Evolutionary conservation across 2,797 vertebrate genomes (phyloP).

Genomic region (Chiloscyllium punctatum): DNA sequence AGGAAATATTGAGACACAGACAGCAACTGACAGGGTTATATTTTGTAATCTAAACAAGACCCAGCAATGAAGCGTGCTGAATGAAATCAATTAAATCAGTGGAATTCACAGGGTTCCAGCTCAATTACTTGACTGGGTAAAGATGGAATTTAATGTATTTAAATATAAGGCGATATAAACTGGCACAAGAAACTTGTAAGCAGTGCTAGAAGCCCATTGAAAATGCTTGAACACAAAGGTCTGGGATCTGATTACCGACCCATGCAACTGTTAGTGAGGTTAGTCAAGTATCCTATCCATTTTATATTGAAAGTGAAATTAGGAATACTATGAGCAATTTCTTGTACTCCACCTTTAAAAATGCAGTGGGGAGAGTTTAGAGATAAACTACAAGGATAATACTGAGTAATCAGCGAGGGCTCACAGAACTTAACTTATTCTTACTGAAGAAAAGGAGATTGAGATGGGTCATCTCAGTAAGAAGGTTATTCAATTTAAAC

Average conservation of each 20-base stretch:
- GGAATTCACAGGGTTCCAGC: background rate
- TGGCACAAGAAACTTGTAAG: background rate
- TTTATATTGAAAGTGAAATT: background rate
- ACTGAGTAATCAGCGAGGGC: background rate
- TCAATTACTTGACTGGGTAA: background rate
- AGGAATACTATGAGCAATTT: background rate
- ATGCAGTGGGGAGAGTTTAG: background rate
- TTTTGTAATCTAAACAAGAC: background rate
- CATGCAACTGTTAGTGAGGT: background rate
- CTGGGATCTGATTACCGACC: background rate
- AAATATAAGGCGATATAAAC: background rate
- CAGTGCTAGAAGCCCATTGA: background rate
- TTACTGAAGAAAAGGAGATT: background rate
- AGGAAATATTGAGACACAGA: background rate
- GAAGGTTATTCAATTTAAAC: constrained; percentile 25
- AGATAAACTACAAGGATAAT: background rate
- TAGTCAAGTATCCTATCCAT: too few species aligned
- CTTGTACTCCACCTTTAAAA: background rate
- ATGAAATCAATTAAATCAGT: background rate
- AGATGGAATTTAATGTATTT: background rate
- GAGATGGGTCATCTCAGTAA: background rate
- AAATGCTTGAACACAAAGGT: background rate
- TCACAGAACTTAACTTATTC: background rate
- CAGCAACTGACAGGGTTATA: background rate
- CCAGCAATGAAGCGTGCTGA: background rate